Conservation (phyloP, 2,113 vertebrate genomes). For the Cyanoramphus novaezelandiae region DNA sequence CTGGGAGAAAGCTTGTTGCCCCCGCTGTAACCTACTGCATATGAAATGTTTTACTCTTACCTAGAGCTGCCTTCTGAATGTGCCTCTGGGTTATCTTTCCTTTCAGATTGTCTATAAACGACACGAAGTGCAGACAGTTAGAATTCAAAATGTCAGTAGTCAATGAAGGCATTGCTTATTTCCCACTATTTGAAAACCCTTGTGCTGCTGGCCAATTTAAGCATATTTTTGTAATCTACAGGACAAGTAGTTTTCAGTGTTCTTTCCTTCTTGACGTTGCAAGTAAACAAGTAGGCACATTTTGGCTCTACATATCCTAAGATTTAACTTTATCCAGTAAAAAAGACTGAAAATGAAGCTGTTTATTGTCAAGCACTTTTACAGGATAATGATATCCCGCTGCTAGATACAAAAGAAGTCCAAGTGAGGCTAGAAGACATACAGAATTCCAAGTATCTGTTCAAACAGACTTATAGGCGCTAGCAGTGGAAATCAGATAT, state of each 20-base stretch:
- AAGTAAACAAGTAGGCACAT: not conserved
- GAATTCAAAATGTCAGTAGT: not conserved
- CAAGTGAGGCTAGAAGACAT: not conserved
- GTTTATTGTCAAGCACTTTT: not conserved
- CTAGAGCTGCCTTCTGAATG: constrained; percentile 83
- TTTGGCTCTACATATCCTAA: not conserved
- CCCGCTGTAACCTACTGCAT: not conserved
- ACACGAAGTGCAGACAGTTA: not conserved
- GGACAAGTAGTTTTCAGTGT: not conserved
- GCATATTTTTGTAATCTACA: not conserved
- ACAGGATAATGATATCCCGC: not conserved
- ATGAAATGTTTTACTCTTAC: constrained; percentile 69
- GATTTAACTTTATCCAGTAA: not conserved
- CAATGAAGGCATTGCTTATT: not conserved
- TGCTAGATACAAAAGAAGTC: not conserved
- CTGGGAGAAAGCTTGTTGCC: not conserved
- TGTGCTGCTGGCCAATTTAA: not conserved
- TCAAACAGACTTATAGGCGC: not conserved
- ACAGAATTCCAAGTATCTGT: not conserved
- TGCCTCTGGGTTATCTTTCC: constrained; percentile 80
- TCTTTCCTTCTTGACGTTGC: not conserved
- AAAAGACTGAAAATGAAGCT: not conserved
- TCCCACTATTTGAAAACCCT: not conserved
- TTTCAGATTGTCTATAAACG: constrained; percentile 85
- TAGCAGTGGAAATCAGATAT: not conserved